Base-by-base conservation (phyloP, 2,888 invertebrate genomes). In the Ormyrus thymus region DNA sequence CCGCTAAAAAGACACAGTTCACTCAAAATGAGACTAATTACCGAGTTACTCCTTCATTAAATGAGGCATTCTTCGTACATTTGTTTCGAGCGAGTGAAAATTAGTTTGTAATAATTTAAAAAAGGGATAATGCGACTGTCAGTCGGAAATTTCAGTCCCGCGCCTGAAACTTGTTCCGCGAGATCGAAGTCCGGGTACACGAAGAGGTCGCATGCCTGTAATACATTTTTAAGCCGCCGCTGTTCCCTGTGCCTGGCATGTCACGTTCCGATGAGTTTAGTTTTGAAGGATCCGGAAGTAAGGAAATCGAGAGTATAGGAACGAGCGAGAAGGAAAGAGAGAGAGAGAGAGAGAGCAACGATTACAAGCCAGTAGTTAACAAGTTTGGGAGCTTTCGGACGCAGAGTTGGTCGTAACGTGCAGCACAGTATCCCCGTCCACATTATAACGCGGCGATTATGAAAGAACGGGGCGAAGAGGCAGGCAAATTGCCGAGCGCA, bases 271-370 rank as follows among this genome's bases (percentile, higher is more conserved):
- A 62, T 10, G 81, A 84, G 84, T 83, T 83, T 81, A 86, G 84
- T 87, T 87, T 84, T 83, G 84, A 87, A 86, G 85, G 85, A 85
- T 85, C 85, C 85, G 87, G 86, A 86, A 87, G 84, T 83, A 83
- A 84, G 85, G 82, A 83, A 84, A 83, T 84, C 84, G 84, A 85
- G 86, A 87, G 46, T 9, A 15, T 13, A 29, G 86, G 48, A 75
- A 11, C 29, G 29, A 29, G 3, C 29, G 85, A 85, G 86, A 86
- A 87, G 13, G 55, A 64, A 11, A 29, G 29, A 29, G 29, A 29
- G 29, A 29, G 29, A 29, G 29, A 11, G 85, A 85, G 86, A 86
- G 87, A 13, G 53, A 64, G 15, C 55, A 61, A 55, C 58, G 80
- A 81, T 62, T 70, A 55, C 71, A 74, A 78, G 64, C 77, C 73